Conservation (phyloP, 2,888 invertebrate species). For the Apeira syringaria region DNA sequence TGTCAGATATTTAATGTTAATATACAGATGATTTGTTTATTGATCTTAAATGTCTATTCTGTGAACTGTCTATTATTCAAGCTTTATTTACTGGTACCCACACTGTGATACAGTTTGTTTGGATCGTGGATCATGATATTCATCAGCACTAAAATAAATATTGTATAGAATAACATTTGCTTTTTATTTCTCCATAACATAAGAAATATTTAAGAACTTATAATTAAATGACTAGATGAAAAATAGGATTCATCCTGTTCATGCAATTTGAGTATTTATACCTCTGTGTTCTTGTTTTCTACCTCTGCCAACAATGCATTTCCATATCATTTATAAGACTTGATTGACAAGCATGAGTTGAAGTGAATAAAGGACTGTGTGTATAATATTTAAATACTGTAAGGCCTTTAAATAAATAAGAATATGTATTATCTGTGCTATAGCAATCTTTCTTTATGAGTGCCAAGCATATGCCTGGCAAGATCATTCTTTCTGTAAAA, state of each 20-base stretch:
- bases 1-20: constrained; percentile 26
- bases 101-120: constrained; percentile 61
- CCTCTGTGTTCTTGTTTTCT: no score
- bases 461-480: constrained; percentile 63
- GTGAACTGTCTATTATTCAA: constrained; percentile 18
- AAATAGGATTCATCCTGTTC: no score
- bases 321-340: no score
- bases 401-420: no score
- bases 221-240: constrained; percentile 17
- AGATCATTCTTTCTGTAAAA: constrained; percentile 74
- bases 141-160: constrained; percentile 65
- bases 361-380: no score
- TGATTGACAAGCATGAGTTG: no score
- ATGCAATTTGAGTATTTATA: no score
- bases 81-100: constrained; percentile 41
- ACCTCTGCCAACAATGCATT: no score
- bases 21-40: constrained; percentile 23
- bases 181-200: constrained; percentile 25
- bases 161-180: constrained; percentile 45
- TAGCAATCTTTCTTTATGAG: constrained; percentile 60
- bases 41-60: constrained; percentile 14
- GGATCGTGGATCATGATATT: constrained; percentile 55
- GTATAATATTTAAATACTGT: no score
- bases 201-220: constrained; percentile 9
- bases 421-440: no score